Conservation (phyloP, 2,113 vertebrate species). For the Rhagologus leucostigma region DNA sequence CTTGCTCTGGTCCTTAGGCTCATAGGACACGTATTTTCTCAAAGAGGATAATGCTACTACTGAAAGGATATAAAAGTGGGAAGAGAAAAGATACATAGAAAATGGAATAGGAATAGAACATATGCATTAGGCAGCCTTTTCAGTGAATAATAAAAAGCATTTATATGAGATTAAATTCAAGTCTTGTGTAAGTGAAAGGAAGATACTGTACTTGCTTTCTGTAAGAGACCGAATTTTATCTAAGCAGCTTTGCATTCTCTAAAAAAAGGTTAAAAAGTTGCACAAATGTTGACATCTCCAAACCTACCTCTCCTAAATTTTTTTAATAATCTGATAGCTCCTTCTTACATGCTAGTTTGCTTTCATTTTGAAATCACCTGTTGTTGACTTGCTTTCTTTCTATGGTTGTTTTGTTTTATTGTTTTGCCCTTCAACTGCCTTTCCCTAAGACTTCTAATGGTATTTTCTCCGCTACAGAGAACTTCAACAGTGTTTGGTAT, state of each 20-base stretch:
- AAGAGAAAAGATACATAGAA: neutral
- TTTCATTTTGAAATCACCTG: neutral
- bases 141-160: constrained; percentile 26
- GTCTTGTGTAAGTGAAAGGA: neutral
- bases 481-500: neutral
- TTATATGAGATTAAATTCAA: constrained; percentile 33
- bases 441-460: neutral
- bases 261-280: neutral
- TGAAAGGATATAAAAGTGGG: neutral
- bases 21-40: neutral
- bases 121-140: neutral
- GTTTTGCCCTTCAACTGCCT: neutral
- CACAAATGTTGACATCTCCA: neutral
- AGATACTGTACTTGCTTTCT: neutral
- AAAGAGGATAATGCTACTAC: neutral
- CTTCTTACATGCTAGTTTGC: neutral
- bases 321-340: neutral
- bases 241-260: neutral
- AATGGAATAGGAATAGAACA: neutral
- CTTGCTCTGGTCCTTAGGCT: neutral
- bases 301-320: neutral
- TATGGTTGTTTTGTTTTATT: neutral
- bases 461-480: neutral
- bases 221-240: neutral
- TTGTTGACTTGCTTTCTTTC: neutral